Percentiles rank a stretch among this genome's conserved stretches.
Evolutionary conservation across 2,113 vertebrate genomes (phyloP).

Genomic region (Syngnathus floridae): DNA sequence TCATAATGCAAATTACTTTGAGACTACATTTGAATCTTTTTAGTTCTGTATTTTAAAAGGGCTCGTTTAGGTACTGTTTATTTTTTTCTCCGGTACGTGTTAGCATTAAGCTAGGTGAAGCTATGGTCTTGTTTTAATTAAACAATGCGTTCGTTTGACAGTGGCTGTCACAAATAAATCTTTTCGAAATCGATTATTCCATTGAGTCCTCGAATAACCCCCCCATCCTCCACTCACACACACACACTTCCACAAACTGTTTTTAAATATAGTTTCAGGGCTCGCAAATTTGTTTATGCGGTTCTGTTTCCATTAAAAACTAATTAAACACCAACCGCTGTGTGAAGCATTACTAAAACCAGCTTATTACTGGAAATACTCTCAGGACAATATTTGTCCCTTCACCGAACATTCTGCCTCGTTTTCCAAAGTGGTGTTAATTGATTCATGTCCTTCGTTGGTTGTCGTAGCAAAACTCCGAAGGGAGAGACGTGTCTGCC

Average conservation of each 20-base stretch:
- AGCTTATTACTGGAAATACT: constrained; percentile 1
- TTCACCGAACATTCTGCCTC: neutral
- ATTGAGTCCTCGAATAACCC: no score
- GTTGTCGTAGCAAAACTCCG: neutral
- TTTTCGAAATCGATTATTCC: no score
- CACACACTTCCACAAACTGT: neutral
- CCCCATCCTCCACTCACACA: no score
- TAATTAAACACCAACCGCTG: neutral
- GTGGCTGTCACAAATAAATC: no score
- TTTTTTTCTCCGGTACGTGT: neutral
- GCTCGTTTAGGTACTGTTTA: neutral
- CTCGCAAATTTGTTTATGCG: neutral
- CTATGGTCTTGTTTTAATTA: no score
- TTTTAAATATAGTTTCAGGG: neutral
- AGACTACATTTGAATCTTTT: neutral
- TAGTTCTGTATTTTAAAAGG: neutral
- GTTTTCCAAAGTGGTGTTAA: constrained; percentile 7
- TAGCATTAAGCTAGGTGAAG: no score
- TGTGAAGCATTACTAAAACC: neutral
- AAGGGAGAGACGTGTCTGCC: neutral
- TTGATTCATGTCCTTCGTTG: constrained; percentile 1
- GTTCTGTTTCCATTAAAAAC: constrained; percentile 1
- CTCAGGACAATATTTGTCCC: neutral
- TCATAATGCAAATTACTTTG: neutral
- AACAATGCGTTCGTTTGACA: neutral